phyloP scores from a whole-genome alignment of 1,140 invertebrate species.

The Diploscapter pachys region DNA sequence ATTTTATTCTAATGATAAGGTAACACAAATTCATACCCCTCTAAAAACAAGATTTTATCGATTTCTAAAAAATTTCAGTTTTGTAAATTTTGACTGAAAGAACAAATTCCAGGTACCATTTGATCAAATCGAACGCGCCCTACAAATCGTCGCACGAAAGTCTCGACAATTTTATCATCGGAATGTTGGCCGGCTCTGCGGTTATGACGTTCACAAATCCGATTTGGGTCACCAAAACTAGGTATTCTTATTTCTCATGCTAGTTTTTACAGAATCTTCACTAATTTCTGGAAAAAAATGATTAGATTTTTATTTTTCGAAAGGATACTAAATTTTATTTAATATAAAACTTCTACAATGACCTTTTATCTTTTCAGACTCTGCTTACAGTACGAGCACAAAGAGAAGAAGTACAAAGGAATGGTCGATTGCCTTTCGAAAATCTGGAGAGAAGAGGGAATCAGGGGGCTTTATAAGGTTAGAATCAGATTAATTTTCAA shows the following conservation, averaged over 20 bases:
- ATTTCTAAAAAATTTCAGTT: too few species aligned
- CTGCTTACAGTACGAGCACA: slow-evolving; percentile 70
- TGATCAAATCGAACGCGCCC: too few species aligned
- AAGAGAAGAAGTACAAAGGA: slow-evolving; percentile 71
- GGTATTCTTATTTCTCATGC: slow-evolving; percentile 4
- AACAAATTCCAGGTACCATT: too few species aligned
- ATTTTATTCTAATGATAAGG: background rate
- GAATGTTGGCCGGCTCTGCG: slow-evolving; percentile 69
- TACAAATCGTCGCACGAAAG: background rate
- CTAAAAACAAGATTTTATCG: too few species aligned
- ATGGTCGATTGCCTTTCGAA: slow-evolving; percentile 85
- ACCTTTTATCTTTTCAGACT: slow-evolving; percentile 62
- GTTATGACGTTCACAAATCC: slow-evolving; percentile 90
- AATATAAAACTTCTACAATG: background rate
- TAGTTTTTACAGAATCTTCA: background rate
- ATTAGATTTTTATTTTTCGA: background rate
- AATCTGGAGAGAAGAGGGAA: slow-evolving; percentile 83
- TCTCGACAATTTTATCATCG: slow-evolving; percentile 64
- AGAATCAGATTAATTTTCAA: background rate
- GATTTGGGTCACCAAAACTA: slow-evolving; percentile 77
- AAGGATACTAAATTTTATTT: background rate
- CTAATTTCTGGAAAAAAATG: background rate
- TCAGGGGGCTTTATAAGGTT: slow-evolving; percentile 77
- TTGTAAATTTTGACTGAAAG: too few species aligned
- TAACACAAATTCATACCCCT: too few species aligned